Percentiles rank a stretch among this genome's conserved stretches.
These are phyloP conservation scores for Pteronotus mesoamericanus DNA, from an alignment of 2,797 vertebrate genomes.

Conservation along the genomic window DNA sequence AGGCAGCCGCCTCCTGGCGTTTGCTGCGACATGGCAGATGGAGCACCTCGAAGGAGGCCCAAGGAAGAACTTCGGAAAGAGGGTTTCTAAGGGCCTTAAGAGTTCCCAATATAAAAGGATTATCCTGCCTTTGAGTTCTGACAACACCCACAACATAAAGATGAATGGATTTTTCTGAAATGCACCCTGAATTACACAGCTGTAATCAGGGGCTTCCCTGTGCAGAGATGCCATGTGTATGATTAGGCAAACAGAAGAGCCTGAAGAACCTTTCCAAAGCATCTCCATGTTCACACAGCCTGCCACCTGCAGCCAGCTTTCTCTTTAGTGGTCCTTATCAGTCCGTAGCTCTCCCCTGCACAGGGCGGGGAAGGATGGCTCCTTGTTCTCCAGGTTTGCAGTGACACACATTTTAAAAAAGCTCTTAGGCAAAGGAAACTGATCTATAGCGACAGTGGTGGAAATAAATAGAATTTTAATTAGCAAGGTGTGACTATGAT, in stretches of 20 bases:
- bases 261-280: neutral
- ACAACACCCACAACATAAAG: neutral
- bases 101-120: neutral
- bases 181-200: neutral
- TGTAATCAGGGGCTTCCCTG: neutral
- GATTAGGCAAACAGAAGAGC: neutral
- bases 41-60: neutral
- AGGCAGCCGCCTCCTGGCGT: too few species aligned
- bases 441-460: neutral
- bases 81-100: neutral
- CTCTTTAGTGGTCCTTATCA: neutral
- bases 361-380: neutral
- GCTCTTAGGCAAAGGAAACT: neutral
- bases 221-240: neutral
- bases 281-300: neutral
- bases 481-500: neutral
- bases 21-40: neutral
- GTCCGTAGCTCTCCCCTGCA: neutral
- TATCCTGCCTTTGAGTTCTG: neutral
- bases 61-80: neutral
- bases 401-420: neutral
- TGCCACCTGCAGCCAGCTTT: neutral
- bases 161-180: accelerated
- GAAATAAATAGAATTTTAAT: neutral
- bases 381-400: neutral